These are phyloP conservation scores for Alloplasta piceator DNA, from an alignment of 2,888 invertebrate species.

Conservation along the genomic window DNA sequence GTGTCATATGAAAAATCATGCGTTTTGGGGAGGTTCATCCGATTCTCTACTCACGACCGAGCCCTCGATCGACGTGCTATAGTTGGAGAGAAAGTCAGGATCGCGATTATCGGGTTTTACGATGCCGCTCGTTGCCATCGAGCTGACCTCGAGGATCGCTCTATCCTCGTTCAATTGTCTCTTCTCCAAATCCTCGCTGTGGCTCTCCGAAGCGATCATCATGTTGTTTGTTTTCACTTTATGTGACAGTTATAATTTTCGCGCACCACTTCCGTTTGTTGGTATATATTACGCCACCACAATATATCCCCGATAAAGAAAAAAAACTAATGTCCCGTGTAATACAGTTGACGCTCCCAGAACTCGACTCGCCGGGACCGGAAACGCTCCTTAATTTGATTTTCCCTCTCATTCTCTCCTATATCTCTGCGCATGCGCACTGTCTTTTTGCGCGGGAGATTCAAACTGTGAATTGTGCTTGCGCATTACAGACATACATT, in stretches of 20 bases:
- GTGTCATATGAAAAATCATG: neutral
- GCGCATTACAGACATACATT: no score
- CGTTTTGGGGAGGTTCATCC: neutral
- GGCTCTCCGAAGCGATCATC: conserved; percentile 79
- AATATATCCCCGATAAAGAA: neutral
- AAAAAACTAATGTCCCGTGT: conserved; percentile 1
- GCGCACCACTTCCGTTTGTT: neutral
- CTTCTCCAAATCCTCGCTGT: conserved; percentile 74
- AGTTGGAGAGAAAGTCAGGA: conserved; percentile 79
- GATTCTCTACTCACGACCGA: conserved; percentile 77
- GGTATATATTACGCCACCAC: conserved; percentile 21
- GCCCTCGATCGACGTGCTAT: conserved; percentile 81
- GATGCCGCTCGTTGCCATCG: conserved; percentile 75
- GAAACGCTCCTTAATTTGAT: no score
- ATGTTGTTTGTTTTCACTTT: conserved; percentile 65
- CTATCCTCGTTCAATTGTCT: conserved; percentile 71
- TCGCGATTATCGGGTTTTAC: conserved; percentile 77
- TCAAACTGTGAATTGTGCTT: no score
- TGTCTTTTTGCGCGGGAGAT: no score
- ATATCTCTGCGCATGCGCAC: no score
- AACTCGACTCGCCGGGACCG: no score
- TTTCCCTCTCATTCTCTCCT: no score
- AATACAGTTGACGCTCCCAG: no score
- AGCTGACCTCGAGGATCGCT: conserved; percentile 80
- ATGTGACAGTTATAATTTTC: neutral